Evolutionary conservation across 2,113 vertebrate genomes (phyloP), one percentile per base, ranked within the genome.

Genomic region (Fregetta grallaria): DNA sequence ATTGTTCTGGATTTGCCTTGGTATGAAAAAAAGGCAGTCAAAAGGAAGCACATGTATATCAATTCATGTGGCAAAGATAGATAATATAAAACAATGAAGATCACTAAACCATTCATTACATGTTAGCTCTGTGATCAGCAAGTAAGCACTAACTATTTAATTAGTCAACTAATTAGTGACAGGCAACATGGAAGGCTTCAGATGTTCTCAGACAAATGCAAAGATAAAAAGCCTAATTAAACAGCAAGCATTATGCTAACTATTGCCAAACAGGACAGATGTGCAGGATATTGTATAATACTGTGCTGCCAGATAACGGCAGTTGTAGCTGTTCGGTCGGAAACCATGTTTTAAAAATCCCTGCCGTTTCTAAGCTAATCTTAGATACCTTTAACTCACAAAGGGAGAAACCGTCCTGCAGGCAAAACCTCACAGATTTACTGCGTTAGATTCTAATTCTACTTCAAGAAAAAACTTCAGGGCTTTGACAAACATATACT

Each of bases 91-190:
- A 97, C 93, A 97, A 96, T 95, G 61, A 84, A 61, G 89, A 94
- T 77, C 96, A n/a, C 93, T 81, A 97, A 96, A 94, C 97, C 98
- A 98, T 97, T 98, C 97, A 96, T 80, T 94, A 95, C 91, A 26
- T 85, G 79, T 97, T 94, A 91, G 96, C 96, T 97, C 98, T 97
- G 96, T 98, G 98, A 98, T 98, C 98, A 98, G 98, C 98, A 97
- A 98, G 98, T 97, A 98, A 98, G 98, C 98, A 96, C 98, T 98
- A 99, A 99, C 98, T 98, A 98, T 98, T 99, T 99, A 98, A 99
- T 99, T 99, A 99, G 98, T 98, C 98, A 98, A 98, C 98, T 99
- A 98, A 98, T 99, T 99, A 99, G 98, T 96, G 98, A 98, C 98
- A 98, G 98, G 97, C 97, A 98, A 98, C 98, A 98, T 96, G 96